Evolutionary conservation across 2,888 invertebrate species (phyloP), one percentile per base, ranked within the genome.

Genomic region (Brachycybe producta): DNA sequence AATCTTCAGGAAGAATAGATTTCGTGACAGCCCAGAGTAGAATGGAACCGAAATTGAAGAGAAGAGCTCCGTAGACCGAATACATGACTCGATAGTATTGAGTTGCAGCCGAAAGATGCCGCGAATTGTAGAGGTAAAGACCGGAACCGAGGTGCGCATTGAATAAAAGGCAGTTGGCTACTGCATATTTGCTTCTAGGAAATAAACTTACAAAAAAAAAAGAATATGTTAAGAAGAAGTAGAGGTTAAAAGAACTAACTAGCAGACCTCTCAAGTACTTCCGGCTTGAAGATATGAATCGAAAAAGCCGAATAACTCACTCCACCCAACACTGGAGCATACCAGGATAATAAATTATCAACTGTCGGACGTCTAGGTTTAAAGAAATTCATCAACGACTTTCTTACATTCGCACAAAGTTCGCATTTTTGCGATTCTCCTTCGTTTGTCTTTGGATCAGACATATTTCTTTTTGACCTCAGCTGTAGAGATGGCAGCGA

Each of bases 251-350:
- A 43, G 2, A 21, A 17, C 17, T 2, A 7, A 11, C 7, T 5
- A 19, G 15, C 17, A 15, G 69, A 79, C 81, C 81, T 81, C 60
- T 80, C 73, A 60, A 83, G 74, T 58, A 85, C 68, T 57, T 77
- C 75, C 3, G 86, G 86, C 64, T 86, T 84, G 82, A 86, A 84
- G 47, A 86, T 82, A 70, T 83, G 83, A 42, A 86, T 72, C 41
- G 85, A 82, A 46, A 86, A 73, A 34, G 82, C 79, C 61, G 80
- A 79, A 67, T 86, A 86, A 65, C 82, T 81, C 54, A 75, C 73
- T 44, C 80, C 73, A 41, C 86, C 85, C 15, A 46, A 32, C 15
- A 34, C 35, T 43, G 53, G 53, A 13, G 44, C 24, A 32, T 53
- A 53, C 43, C 51, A 53, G 32, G 30, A 52, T 11, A 52, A 26